A percentile compares a stretch with the other conserved stretches of the same genome.
phyloP scores from a whole-genome alignment of 2,888 invertebrate genomes.

The Himalopsyche japonica region DNA sequence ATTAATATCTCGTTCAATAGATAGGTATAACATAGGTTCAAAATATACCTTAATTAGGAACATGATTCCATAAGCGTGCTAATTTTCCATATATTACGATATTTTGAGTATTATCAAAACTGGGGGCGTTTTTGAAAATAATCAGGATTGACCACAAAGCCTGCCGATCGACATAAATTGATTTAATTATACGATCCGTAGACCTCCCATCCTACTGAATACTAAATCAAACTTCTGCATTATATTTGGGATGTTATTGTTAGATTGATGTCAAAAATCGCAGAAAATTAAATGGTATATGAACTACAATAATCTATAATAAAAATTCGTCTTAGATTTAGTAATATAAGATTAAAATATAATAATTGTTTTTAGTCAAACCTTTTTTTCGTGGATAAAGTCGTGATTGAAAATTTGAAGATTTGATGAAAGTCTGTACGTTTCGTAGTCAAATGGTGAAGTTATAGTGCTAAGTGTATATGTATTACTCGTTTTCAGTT shows the following conservation, averaged over 20 bases:
- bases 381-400: too few species aligned
- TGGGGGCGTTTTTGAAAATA: constrained; percentile 1
- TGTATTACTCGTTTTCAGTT: too few species aligned
- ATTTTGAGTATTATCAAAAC: constrained; percentile 11
- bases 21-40: background rate
- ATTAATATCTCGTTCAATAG: background rate
- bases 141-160: constrained; percentile 10
- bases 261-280: too few species aligned
- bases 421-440: too few species aligned
- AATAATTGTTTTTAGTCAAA: too few species aligned
- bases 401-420: too few species aligned
- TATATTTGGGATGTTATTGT: background rate
- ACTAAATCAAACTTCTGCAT: background rate
- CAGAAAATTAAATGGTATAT: too few species aligned
- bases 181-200: constrained; percentile 6
- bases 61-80: background rate
- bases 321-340: too few species aligned
- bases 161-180: background rate
- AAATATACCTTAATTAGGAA: background rate
- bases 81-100: background rate
- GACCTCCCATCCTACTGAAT: constrained; percentile 3
- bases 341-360: too few species aligned
- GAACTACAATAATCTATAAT: too few species aligned
- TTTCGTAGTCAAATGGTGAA: too few species aligned
- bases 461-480: too few species aligned